Percentiles rank a stretch among this genome's conserved stretches.
Evolutionary conservation across 2,797 vertebrate genomes (phyloP).

Genomic region (Mastacembelus armatus): DNA sequence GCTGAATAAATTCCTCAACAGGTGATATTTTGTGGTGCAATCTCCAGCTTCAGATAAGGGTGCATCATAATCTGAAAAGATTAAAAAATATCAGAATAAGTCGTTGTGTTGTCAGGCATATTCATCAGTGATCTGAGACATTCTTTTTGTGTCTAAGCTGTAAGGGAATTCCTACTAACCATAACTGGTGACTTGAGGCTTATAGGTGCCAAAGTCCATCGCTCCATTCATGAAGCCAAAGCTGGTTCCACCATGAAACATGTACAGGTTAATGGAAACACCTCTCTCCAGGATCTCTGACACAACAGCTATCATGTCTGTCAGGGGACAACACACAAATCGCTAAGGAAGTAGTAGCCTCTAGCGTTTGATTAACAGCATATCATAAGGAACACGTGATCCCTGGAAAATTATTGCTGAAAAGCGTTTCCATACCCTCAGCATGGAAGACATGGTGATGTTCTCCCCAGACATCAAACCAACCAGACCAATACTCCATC

Average conservation of each 20-base stretch:
- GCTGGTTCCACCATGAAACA: constrained; percentile 96
- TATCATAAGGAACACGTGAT: too few relatives aligned
- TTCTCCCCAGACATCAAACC: constrained; percentile 95
- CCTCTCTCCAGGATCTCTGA: constrained; percentile 85
- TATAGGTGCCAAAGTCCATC: constrained; percentile 87
- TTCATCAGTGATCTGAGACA: neutral
- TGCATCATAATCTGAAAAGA: constrained; percentile 90
- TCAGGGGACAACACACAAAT: constrained; percentile 1
- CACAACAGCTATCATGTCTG: constrained; percentile 85
- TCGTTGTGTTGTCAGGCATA: neutral
- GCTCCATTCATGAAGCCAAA: constrained; percentile 95
- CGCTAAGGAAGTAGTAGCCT: too few relatives aligned
- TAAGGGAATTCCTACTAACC: constrained; percentile 77
- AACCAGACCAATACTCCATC: constrained; percentile 97
- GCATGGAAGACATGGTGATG: constrained; percentile 90
- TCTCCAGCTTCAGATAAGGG: constrained; percentile 93
- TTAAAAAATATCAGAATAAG: neutral
- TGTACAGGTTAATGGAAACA: constrained; percentile 93
- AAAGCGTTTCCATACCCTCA: constrained; percentile 82
- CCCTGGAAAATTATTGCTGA: neutral
- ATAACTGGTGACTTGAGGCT: constrained; percentile 91
- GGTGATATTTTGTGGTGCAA: constrained; percentile 90
- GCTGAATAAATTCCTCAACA: constrained; percentile 87
- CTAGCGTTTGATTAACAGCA: neutral
- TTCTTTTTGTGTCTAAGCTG: neutral